Evolutionary conservation across 2,113 vertebrate species (phyloP).

Genomic region (Cottus gobio): DNA sequence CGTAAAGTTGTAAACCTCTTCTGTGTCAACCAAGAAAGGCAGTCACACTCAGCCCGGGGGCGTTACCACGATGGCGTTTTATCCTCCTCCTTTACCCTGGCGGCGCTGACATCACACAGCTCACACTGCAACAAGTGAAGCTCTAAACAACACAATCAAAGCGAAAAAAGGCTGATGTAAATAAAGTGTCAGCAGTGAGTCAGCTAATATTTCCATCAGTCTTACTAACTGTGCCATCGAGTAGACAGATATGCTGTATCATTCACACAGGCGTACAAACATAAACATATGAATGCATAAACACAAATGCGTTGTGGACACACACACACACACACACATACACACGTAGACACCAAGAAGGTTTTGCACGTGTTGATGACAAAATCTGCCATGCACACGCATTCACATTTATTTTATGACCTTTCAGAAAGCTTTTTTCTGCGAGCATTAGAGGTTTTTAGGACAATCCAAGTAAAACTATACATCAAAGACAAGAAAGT

Average conservation of each 20-base stretch:
- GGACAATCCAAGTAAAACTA: neutral
- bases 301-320: neutral
- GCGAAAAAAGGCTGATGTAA: too few species aligned
- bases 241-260: conserved; percentile 18
- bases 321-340: too few species aligned
- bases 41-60: neutral
- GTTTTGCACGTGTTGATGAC: too few species aligned
- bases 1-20: conserved; percentile 10
- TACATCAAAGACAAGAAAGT: neutral
- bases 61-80: neutral
- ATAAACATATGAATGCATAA: neutral
- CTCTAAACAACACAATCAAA: conserved; percentile 25
- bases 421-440: too few species aligned
- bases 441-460: neutral
- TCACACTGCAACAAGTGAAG: neutral
- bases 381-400: too few species aligned
- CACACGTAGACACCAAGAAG: too few species aligned
- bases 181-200: too few species aligned
- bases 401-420: too few species aligned
- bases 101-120: conserved; percentile 20
- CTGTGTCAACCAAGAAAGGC: neutral
- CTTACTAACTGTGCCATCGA: conserved; percentile 46
- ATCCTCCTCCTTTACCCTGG: neutral
- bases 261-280: neutral
- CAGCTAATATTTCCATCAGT: neutral